Evolutionary conservation across 2,888 invertebrate species (phyloP).

Genomic region (Cosmopolites sordidus): DNA sequence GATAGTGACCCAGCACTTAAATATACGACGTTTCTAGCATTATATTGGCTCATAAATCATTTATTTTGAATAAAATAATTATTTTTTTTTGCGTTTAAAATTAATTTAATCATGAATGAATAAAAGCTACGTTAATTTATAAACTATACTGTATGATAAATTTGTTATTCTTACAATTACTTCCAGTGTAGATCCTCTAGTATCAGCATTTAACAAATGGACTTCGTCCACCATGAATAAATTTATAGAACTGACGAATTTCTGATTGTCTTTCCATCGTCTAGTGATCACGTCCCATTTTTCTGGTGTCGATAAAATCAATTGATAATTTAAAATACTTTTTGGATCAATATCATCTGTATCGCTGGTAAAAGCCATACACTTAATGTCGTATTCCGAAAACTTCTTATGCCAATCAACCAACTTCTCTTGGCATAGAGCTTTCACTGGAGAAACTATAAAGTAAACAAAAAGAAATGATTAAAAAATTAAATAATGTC

Average conservation of each 20-base stretch:
- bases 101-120: too few species aligned
- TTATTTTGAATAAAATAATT: too few species aligned
- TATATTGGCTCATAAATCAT: too few species aligned
- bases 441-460: slow-evolving; percentile 76
- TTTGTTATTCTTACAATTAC: slow-evolving; percentile 65
- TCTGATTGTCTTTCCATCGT: slow-evolving; percentile 64
- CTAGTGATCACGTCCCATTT: slow-evolving; percentile 81
- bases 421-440: slow-evolving; percentile 67
- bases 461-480: background rate
- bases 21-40: too few species aligned
- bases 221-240: slow-evolving; percentile 74
- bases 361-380: slow-evolving; percentile 73
- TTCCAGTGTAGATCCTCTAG: slow-evolving; percentile 71
- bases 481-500: background rate
- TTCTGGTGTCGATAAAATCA: slow-evolving; percentile 78
- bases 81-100: too few species aligned
- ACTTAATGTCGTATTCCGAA: slow-evolving; percentile 56
- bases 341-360: slow-evolving; percentile 61
- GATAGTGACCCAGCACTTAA: too few species aligned
- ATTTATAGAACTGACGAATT: slow-evolving; percentile 59
- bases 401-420: slow-evolving; percentile 72
- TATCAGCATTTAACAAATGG: slow-evolving; percentile 68
- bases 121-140: too few species aligned
- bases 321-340: slow-evolving; percentile 48
- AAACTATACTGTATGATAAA: too few species aligned